Percentiles rank a stretch among this genome's conserved stretches.
phyloP scores from a whole-genome alignment of 1,140 invertebrate species.

The Pantala flavescens region DNA sequence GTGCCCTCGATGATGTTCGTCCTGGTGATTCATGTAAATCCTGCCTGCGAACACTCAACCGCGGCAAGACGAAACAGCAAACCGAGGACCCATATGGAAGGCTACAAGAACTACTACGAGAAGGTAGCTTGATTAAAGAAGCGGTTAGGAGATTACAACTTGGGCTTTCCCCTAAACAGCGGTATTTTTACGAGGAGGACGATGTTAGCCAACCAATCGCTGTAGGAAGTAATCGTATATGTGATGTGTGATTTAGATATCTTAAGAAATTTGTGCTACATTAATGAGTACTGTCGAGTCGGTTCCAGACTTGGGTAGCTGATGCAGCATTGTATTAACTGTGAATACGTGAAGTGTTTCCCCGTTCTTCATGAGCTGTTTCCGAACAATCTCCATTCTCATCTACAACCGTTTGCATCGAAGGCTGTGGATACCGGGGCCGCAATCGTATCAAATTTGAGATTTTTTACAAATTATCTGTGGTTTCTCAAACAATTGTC shows the following conservation, averaged over 20 bases:
- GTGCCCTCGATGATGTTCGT: neutral
- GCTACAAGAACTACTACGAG: conserved; percentile 48
- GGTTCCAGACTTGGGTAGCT: neutral
- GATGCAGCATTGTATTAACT: neutral
- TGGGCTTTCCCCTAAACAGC: conserved; percentile 38
- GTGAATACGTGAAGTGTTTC: neutral
- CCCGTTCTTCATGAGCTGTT: neutral
- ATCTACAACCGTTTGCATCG: too few relatives aligned
- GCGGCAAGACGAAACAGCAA: neutral
- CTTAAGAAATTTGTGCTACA: neutral
- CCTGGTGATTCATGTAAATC: conserved; percentile 30
- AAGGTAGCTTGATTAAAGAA: conserved; percentile 58
- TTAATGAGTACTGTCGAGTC: neutral
- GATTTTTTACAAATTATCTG: too few relatives aligned
- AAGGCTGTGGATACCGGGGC: too few relatives aligned
- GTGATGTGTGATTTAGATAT: neutral
- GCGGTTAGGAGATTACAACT: conserved; percentile 53
- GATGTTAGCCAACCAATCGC: conserved; percentile 22
- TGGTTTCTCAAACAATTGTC: too few relatives aligned
- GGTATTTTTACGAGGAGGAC: conserved; percentile 42
- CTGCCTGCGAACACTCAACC: conserved; percentile 22
- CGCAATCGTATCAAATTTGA: too few relatives aligned
- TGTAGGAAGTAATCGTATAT: conserved; percentile 9
- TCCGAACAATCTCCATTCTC: neutral
- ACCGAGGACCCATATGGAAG: conserved; percentile 54